These are phyloP conservation scores for Orchesella flavescens DNA, from an alignment of 2,888 invertebrate genomes.

Conservation along the genomic window DNA sequence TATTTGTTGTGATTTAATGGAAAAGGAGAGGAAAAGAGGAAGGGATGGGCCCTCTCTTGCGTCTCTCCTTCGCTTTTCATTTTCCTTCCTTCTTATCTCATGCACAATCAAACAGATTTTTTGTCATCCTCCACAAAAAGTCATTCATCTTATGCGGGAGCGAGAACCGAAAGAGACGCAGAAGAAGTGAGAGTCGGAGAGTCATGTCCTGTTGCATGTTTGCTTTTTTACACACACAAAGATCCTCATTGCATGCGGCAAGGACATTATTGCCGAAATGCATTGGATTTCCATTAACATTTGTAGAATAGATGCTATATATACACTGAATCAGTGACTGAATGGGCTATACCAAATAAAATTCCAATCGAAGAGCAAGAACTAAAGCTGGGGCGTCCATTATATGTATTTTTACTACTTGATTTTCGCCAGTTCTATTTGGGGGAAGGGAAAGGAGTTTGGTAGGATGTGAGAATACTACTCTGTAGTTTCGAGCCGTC, in stretches of 20 bases:
- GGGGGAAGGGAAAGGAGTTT: background rate
- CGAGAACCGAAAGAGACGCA: background rate
- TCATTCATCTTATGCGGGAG: constrained; percentile 47
- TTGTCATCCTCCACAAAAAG: constrained; percentile 37
- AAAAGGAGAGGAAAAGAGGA: constrained; percentile 12
- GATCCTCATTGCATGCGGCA: background rate
- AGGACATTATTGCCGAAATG: background rate
- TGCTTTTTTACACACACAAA: background rate
- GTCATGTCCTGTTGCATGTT: constrained; percentile 43
- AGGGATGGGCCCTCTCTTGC: constrained; percentile 28
- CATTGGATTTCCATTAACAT: constrained; percentile 30
- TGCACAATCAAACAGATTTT: constrained; percentile 59
- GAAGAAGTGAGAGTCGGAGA: background rate
- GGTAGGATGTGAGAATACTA: background rate
- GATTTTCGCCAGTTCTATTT: background rate
- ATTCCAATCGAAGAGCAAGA: constrained; percentile 26
- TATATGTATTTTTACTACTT: background rate
- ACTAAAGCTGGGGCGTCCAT: background rate
- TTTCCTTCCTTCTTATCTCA: constrained; percentile 50
- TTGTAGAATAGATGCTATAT: background rate
- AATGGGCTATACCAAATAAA: constrained; percentile 10
- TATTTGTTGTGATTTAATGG: constrained; percentile 60
- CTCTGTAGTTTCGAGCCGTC: background rate
- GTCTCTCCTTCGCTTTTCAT: constrained; percentile 23
- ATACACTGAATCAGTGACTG: background rate